These are phyloP conservation scores for Nomada hirtipes DNA, from an alignment of 2,888 invertebrate species.

Conservation along the genomic window DNA sequence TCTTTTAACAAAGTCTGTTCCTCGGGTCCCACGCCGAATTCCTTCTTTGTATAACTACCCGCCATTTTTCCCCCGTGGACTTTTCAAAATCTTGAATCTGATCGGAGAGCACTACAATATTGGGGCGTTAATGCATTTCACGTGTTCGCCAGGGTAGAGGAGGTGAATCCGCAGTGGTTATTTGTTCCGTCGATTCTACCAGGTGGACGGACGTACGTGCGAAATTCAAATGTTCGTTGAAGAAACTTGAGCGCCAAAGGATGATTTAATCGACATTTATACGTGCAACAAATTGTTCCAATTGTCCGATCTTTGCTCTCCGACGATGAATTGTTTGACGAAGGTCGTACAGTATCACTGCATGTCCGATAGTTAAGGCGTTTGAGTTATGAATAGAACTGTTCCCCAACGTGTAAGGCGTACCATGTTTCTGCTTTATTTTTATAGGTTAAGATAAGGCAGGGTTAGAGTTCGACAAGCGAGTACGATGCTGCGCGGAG, in stretches of 20 bases:
- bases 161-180: background rate
- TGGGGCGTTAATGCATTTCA: conserved; percentile 40
- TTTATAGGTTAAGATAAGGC: conserved; percentile 64
- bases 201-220: conserved; percentile 32
- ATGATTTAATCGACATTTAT: conserved; percentile 49
- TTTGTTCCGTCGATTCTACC: conserved; percentile 1
- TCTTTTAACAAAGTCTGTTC: conserved; percentile 82
- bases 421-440: conserved; percentile 66
- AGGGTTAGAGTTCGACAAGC: conserved; percentile 59
- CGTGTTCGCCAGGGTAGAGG: conserved; percentile 4
- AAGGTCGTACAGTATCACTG: conserved; percentile 32
- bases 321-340: too few relatives aligned
- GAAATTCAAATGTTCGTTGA: conserved; percentile 8
- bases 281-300: background rate
- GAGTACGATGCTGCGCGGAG: conserved; percentile 51
- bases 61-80: conserved; percentile 75
- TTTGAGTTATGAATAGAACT: conserved; percentile 51
- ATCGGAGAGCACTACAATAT: conserved; percentile 19
- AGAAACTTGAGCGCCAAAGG: background rate
- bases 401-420: conserved; percentile 43
- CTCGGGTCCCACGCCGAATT: conserved; percentile 80
- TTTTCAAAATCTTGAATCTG: conserved; percentile 49
- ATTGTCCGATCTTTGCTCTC: background rate
- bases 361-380: conserved; percentile 40
- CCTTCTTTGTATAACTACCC: conserved; percentile 82